Conservation (phyloP, 2,797 vertebrate species). For the Heterohyrax brucei region DNA sequence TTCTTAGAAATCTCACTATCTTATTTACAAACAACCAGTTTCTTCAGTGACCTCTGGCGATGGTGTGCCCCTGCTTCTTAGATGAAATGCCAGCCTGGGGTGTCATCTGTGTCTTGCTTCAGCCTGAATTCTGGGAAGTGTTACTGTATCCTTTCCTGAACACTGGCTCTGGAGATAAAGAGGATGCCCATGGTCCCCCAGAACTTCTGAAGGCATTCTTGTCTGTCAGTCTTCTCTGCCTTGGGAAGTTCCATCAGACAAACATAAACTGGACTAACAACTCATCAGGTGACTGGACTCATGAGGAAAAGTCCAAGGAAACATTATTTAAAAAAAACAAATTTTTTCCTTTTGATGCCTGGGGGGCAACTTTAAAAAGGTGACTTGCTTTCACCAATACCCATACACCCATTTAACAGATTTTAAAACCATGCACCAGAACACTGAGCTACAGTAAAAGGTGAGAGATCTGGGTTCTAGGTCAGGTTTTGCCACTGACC, state of each 20-base stretch:
- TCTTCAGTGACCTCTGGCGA: constrained; percentile 2
- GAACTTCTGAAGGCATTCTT: constrained; percentile 61
- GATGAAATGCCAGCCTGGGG: constrained; percentile 44
- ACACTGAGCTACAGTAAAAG: not conserved
- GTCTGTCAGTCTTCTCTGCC: constrained; percentile 10
- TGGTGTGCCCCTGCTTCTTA: not conserved
- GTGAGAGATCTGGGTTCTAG: not conserved
- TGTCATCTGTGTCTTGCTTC: constrained; percentile 73
- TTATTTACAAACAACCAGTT: constrained; percentile 7
- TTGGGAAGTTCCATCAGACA: constrained; percentile 67
- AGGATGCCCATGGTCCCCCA: constrained; percentile 75
- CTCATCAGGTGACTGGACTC: not conserved
- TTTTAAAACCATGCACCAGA: not conserved
- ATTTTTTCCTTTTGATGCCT: not conserved
- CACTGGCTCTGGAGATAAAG: constrained; percentile 85
- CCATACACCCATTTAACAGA: not conserved
- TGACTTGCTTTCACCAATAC: not conserved
- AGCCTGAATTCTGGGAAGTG: constrained; percentile 83
- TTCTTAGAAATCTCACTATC: not conserved
- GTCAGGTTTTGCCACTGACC: not conserved
- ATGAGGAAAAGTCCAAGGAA: not conserved
- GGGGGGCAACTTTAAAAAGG: not conserved
- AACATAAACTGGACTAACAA: not conserved
- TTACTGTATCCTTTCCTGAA: constrained; percentile 75
- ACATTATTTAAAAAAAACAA: not conserved